These are phyloP conservation scores for Eristalis pertinax DNA, from an alignment of 2,888 invertebrate species.

Conservation along the genomic window DNA sequence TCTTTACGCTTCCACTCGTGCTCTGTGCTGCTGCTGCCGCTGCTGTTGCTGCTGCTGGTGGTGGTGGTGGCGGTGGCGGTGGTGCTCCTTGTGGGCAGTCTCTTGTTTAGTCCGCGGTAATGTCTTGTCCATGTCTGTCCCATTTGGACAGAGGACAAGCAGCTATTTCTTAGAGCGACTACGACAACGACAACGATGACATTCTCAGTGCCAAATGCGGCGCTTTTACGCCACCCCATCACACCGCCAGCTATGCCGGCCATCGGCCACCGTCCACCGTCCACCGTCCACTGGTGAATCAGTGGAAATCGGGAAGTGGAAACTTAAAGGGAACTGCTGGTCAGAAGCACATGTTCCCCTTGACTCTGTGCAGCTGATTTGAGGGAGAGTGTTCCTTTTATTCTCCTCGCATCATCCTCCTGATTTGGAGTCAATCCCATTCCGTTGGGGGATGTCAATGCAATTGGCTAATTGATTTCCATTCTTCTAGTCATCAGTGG, in stretches of 20 bases:
- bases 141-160: conserved; percentile 69
- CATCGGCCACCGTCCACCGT: too few species aligned
- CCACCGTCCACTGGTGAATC: conserved; percentile 48
- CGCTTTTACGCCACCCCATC: conserved; percentile 52
- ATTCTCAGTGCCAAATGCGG: conserved; percentile 68
- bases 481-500: conserved; percentile 75
- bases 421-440: background rate
- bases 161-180: conserved; percentile 50
- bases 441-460: conserved; percentile 73
- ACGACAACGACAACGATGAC: conserved; percentile 45
- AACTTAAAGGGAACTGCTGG: conserved; percentile 48
- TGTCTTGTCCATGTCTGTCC: conserved; percentile 72
- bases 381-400: conserved; percentile 28
- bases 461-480: conserved; percentile 80
- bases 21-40: conserved; percentile 25
- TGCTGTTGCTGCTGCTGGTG: conserved; percentile 1
- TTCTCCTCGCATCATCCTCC: background rate
- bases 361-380: background rate
- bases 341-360: background rate
- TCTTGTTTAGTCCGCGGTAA: conserved; percentile 70
- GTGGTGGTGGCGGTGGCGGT: background rate
- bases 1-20: background rate
- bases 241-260: background rate
- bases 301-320: conserved; percentile 67
- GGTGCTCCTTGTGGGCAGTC: conserved; percentile 47